These are phyloP conservation scores for Troglohyphantes excavatus DNA, from an alignment of 2,888 invertebrate species.

Conservation along the genomic window DNA sequence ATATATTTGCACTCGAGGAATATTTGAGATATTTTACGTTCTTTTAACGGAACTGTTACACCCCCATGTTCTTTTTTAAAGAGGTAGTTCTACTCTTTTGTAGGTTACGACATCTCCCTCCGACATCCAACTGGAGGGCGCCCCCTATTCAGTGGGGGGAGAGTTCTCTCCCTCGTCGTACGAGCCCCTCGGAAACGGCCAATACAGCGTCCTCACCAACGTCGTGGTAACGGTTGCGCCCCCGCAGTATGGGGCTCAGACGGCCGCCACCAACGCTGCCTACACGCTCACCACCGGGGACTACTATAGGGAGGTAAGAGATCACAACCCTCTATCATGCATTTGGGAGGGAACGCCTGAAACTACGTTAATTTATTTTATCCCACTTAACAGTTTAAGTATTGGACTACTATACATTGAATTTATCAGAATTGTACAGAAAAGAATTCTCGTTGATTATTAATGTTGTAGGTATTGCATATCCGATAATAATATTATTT, in stretches of 20 bases:
- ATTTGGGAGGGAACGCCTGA: no score
- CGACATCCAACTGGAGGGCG: slow-evolving; percentile 64
- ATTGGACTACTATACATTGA: not conserved
- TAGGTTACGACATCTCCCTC: slow-evolving; percentile 37
- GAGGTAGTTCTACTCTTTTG: no score
- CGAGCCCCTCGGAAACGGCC: slow-evolving; percentile 75
- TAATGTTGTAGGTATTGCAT: no score
- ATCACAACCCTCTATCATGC: not conserved
- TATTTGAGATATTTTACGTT: no score
- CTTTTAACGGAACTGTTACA: no score
- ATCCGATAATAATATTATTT: no score
- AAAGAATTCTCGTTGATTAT: no score
- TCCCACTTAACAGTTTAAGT: no score
- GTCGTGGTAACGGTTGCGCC: slow-evolving; percentile 70
- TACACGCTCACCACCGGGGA: slow-evolving; percentile 75
- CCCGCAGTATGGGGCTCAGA: slow-evolving; percentile 60
- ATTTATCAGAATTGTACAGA: no score
- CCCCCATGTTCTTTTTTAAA: no score
- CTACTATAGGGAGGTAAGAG: slow-evolving; percentile 79
- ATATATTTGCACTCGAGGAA: no score
- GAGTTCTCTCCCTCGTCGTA: slow-evolving; percentile 71
- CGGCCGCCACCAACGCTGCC: slow-evolving; percentile 47
- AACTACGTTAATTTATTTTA: no score
- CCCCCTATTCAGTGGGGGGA: slow-evolving; percentile 53
- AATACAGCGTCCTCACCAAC: slow-evolving; percentile 78